Conservation (phyloP, 2,888 invertebrate species). For the Scaptomyza tumidula region DNA sequence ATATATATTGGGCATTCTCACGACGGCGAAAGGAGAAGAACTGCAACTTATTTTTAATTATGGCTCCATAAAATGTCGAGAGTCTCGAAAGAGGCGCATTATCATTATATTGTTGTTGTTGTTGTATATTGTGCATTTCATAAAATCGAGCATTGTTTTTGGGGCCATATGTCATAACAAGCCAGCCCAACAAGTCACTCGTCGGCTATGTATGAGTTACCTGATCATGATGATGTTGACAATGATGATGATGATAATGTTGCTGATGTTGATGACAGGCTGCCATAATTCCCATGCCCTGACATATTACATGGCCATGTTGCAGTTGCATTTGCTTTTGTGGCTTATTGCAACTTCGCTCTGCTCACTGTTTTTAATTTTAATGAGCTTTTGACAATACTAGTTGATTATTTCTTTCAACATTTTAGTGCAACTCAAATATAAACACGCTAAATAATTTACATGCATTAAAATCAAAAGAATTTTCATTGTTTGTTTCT, state of each 20-base stretch:
- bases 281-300: slow-evolving; percentile 50
- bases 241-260: slow-evolving; percentile 18
- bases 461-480: no score
- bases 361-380: slow-evolving; percentile 1
- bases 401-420: no score
- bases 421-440: no score
- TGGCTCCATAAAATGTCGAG: slow-evolving; percentile 3
- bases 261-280: slow-evolving; percentile 50
- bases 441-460: no score
- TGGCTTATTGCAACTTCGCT: slow-evolving; percentile 26
- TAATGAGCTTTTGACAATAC: slow-evolving; percentile 9
- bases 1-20: slow-evolving; percentile 71
- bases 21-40: slow-evolving; percentile 28
- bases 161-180: slow-evolving; percentile 58
- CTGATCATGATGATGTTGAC: neutral
- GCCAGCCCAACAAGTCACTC: slow-evolving; percentile 3
- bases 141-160: slow-evolving; percentile 70
- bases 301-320: slow-evolving; percentile 24
- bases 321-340: slow-evolving; percentile 11
- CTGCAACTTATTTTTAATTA: slow-evolving; percentile 40
- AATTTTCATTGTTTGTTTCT: no score
- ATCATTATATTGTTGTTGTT: neutral
- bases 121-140: slow-evolving; percentile 49
- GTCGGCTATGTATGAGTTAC: neutral
- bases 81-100: slow-evolving; percentile 7